Conservation (phyloP, 2,797 vertebrate genomes). For the Pangasius sanitwongsei region DNA sequence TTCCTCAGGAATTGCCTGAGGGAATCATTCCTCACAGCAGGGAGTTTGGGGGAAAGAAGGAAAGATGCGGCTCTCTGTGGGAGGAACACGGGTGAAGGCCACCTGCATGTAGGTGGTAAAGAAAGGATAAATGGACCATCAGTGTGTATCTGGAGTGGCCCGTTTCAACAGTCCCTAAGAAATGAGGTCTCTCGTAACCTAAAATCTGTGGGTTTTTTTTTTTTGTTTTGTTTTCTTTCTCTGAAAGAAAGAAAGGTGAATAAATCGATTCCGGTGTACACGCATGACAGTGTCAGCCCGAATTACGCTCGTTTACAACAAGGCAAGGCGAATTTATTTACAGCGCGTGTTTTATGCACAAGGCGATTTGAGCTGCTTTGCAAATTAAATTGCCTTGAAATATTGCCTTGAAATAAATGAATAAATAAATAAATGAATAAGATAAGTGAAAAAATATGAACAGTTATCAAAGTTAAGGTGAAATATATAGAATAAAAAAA, state of each 20-base stretch:
- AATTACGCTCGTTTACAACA: slow-evolving; percentile 5
- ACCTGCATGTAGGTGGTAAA: slow-evolving; percentile 23
- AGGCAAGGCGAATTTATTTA: neutral
- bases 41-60: neutral
- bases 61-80: slow-evolving; percentile 3
- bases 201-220: neutral
- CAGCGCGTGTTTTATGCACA: neutral
- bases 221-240: neutral
- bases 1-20: slow-evolving; percentile 60
- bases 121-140: slow-evolving; percentile 50
- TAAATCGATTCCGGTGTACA: neutral
- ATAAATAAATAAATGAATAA: neutral
- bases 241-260: neutral
- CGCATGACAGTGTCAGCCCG: neutral
- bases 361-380: neutral
- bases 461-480: too few relatives aligned
- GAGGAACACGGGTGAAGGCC: slow-evolving; percentile 58
- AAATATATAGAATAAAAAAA: neutral
- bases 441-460: neutral
- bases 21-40: slow-evolving; percentile 70
- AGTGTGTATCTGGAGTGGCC: slow-evolving; percentile 44
- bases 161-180: slow-evolving; percentile 9
- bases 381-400: neutral
- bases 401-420: neutral
- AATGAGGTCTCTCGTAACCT: neutral